Evolutionary conservation across 2,888 invertebrate genomes (phyloP), one percentile per base, ranked within the genome.

Genomic region (Aphidius colemani): DNA sequence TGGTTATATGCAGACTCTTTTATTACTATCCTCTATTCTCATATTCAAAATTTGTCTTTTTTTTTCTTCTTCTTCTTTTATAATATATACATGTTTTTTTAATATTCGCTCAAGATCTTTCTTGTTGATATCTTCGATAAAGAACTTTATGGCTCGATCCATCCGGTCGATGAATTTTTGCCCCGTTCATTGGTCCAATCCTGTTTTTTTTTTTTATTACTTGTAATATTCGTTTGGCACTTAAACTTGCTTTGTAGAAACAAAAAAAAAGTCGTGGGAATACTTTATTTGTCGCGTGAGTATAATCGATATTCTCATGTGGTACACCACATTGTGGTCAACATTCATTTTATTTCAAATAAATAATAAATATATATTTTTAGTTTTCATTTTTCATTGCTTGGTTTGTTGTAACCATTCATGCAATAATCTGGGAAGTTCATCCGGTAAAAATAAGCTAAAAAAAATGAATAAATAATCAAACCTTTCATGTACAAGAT

Each of bases 111-210:
- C 45, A 60, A 60, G 59, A 51, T 11, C 59, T 60, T 51, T 53
- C 46, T 48, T 53, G 45, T 45, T 40, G 53, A 53, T 30, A 13
- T 53, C 53, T 46, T 30, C 53, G 53, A 61, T 45, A 53, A 56
- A 61, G 62, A 62, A 62, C 62, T 62, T 62, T 62, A 62, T 49
- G 44, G 62, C 62, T 56, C 40, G 41, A 46, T 18, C 18, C 62
- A 62, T 62, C 62, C 62, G 60, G 61, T 57, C 13, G 44, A 40
- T 41, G 41, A 39, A 39, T 3, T 30, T 62, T 56, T 55, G 44
- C 62, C 46, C 40, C 18, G 43, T 53, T 43, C 49, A 39, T 45
- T 30, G n/a, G 41, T 11, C 46, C 57, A 30, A 48, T 41, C 59
- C 46, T 49, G 30, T n/a, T 46, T 9, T 46, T 18, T 13, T 45